Evolutionary conservation across 2,113 vertebrate genomes (phyloP), one percentile per base, ranked within the genome.

Genomic region (Megalops atlanticus): DNA sequence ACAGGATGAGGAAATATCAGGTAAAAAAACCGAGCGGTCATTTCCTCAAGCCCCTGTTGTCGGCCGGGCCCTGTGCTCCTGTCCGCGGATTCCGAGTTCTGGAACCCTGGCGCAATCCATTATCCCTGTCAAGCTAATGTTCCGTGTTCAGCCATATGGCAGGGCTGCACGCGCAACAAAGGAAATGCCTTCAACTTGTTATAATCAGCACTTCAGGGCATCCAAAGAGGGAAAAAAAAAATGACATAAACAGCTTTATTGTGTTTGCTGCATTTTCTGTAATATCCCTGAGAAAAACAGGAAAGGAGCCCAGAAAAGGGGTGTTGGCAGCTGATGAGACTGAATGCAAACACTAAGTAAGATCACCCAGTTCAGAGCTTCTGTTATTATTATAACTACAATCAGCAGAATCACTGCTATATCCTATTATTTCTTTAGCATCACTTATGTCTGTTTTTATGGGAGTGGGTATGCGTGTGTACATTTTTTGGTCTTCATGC

Each of bases 91-190:
- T 36, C 71, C 71, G 83, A 83, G 79, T 81, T 84, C 73, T 68
- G 81, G 74, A 81, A 54, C 71, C 39, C 68, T 89, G 93, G 91
- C 91, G 95, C 92, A 95, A 96, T 96, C 95, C 91, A 96, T 96
- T 96, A 95, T 93, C 92, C 92, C 91, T 95, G 93, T 96, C 93
- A 96, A 94, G 93, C 95, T 95, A 96, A 96, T 95, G 95, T 95
- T 94, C 92, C 94, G 89, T 96, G 93, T 94, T 93, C 91, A 93
- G 93, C 95, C 95, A 96, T 96, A 96, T 95, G 95, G 94, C 91
- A 88, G 84, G 90, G 91, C 93, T 94, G 93, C 92, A 95, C 90
- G 92, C 90, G 93, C 92, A 93, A 95, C 94, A 95, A 96, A 96
- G 90, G 92, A 96, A 95, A 94, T 95, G 94, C 94, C 94, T 95